A percentile compares a stretch with the other conserved stretches of the same genome.
phyloP scores from a whole-genome alignment of 2,888 invertebrate genomes.

The Sinelater perroti region DNA sequence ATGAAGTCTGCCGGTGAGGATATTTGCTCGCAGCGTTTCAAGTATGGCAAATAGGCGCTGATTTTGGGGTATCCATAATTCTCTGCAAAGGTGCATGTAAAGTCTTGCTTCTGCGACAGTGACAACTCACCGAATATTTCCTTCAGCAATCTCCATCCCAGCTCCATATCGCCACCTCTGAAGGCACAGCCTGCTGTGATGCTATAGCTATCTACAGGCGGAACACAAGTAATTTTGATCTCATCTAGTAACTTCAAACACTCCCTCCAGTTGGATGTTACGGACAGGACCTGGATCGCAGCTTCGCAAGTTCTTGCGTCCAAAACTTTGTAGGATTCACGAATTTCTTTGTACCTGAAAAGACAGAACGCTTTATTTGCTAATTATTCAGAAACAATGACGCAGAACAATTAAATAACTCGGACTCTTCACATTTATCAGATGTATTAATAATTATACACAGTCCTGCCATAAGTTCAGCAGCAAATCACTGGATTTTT shows the following conservation, averaged over 20 bases:
- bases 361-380: not conserved
- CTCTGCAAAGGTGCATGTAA: too few relatives aligned
- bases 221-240: slow-evolving; percentile 63
- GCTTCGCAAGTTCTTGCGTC: slow-evolving; percentile 69
- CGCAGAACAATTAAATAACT: too few relatives aligned
- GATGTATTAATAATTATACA: too few relatives aligned
- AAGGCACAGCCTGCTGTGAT: slow-evolving; percentile 69
- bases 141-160: slow-evolving; percentile 63
- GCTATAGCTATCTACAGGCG: slow-evolving; percentile 64
- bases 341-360: slow-evolving; percentile 57
- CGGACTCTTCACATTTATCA: too few relatives aligned
- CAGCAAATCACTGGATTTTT: too few relatives aligned
- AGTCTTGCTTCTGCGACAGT: too few relatives aligned
- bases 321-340: slow-evolving; percentile 65
- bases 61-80: too few relatives aligned
- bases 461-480: too few relatives aligned
- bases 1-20: slow-evolving; percentile 30
- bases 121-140: slow-evolving; percentile 4
- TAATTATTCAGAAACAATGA: slow-evolving; percentile 2
- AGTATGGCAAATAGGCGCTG: slow-evolving; percentile 42
- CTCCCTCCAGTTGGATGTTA: slow-evolving; percentile 72
- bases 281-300: slow-evolving; percentile 69
- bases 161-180: slow-evolving; percentile 62
- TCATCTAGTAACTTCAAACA: slow-evolving; percentile 69
- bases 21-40: slow-evolving; percentile 33